Evolutionary conservation across 2,113 vertebrate species (phyloP).

Genomic region (Ellobius talpinus): DNA sequence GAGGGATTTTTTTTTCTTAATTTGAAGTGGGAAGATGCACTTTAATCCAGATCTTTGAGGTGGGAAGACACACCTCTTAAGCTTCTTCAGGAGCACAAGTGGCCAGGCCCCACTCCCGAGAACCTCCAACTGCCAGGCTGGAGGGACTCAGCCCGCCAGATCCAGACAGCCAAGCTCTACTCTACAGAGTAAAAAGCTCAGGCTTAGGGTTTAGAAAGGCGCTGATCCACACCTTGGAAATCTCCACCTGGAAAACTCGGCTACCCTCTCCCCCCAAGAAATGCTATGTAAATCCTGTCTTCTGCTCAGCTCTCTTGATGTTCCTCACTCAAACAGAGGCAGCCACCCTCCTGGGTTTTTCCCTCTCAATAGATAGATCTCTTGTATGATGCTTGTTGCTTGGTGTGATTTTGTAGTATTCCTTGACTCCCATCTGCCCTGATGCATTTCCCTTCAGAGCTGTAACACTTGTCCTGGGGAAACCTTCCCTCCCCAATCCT

Average conservation of each 20-base stretch:
- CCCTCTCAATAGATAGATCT: background rate
- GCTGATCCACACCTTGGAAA: background rate
- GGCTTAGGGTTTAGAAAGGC: background rate
- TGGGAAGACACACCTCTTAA: background rate
- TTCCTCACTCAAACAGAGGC: background rate
- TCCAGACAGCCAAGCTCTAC: background rate
- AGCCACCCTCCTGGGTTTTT: background rate
- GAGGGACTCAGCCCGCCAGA: background rate
- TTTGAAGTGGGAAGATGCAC: background rate
- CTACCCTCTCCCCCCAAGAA: background rate
- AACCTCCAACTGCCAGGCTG: background rate
- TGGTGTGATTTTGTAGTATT: background rate
- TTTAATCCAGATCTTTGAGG: background rate
- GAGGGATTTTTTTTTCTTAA: background rate
- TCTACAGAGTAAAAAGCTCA: background rate
- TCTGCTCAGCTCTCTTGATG: background rate
- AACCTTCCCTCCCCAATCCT: background rate
- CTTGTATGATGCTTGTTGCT: background rate
- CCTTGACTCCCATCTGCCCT: background rate
- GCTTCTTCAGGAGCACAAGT: accelerated
- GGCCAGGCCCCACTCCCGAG: background rate
- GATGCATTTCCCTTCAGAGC: background rate
- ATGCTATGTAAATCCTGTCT: background rate
- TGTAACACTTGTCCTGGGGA: background rate
- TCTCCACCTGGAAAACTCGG: background rate